These are phyloP conservation scores for Rhodinocichla rosea DNA, from an alignment of 2,113 vertebrate species.

Conservation along the genomic window DNA sequence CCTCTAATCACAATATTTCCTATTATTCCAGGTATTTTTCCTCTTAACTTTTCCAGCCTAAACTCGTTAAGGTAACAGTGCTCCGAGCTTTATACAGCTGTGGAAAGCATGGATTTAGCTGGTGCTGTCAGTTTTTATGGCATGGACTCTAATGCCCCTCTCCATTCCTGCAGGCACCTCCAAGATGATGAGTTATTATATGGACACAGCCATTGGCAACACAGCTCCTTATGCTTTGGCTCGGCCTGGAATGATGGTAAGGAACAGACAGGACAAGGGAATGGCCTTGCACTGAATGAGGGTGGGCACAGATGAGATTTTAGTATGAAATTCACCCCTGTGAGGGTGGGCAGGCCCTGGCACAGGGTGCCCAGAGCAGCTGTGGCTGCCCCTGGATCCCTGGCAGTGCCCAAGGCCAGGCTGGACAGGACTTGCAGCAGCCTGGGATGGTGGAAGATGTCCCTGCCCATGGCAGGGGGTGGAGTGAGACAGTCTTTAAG, in stretches of 20 bases:
- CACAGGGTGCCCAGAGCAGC: background rate
- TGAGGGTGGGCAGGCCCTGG: background rate
- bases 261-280: background rate
- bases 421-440: rapidly evolving
- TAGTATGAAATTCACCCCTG: background rate
- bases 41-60: background rate
- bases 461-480: background rate
- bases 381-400: background rate
- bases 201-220: conserved; percentile 79
- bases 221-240: conserved; percentile 75
- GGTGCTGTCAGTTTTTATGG: background rate
- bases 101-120: background rate
- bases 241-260: conserved; percentile 83
- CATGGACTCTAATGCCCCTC: background rate
- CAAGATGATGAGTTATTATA: conserved; percentile 88
- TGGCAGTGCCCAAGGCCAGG: background rate
- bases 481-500: background rate
- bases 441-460: background rate
- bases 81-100: background rate
- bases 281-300: background rate
- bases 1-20: background rate
- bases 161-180: conserved; percentile 46
- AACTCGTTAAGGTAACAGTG: background rate
- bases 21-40: background rate
- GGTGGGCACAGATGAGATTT: background rate